Percentiles rank a stretch among this genome's conserved stretches.
These are phyloP conservation scores for Drosophila novamexicana DNA, from an alignment of 1,140 invertebrate species.

Conservation along the genomic window DNA sequence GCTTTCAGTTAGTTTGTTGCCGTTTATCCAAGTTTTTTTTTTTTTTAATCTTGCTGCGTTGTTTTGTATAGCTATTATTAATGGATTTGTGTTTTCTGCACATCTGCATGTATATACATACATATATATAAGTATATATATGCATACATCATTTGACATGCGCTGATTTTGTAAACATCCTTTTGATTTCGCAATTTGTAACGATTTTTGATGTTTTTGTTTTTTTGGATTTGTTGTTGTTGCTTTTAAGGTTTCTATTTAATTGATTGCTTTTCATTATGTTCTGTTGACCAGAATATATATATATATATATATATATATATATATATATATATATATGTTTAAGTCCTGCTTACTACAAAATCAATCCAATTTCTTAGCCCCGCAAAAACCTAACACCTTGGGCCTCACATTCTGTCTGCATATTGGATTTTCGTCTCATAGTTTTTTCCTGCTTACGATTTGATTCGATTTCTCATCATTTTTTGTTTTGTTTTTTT, in stretches of 20 bases:
- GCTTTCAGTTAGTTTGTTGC: neutral
- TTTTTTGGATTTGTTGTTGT: conserved; percentile 9
- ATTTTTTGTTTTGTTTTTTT: conserved; percentile 3
- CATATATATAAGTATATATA: conserved; percentile 25
- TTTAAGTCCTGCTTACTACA: too few species aligned
- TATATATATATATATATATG: conserved; percentile 1
- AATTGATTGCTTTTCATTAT: conserved; percentile 74
- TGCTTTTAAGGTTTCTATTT: conserved; percentile 32
- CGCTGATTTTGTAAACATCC: conserved; percentile 49
- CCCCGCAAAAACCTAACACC: neutral
- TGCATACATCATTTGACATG: conserved; percentile 16
- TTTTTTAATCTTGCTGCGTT: conserved; percentile 9
- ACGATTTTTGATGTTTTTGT: conserved; percentile 1
- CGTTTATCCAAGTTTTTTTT: neutral
- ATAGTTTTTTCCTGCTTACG: neutral
- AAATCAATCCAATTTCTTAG: conserved; percentile 10
- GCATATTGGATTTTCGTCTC: too few species aligned
- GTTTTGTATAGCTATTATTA: conserved; percentile 23
- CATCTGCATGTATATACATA: neutral
- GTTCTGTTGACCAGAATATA: conserved; percentile 1
- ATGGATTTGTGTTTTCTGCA: conserved; percentile 50
- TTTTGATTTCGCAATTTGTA: conserved; percentile 64
- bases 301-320: conserved; percentile 9
- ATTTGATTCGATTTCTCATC: conserved; percentile 17
- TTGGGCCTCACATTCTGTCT: too few species aligned